These are phyloP conservation scores for Biston stratarius DNA, from an alignment of 2,888 invertebrate species.

Conservation along the genomic window DNA sequence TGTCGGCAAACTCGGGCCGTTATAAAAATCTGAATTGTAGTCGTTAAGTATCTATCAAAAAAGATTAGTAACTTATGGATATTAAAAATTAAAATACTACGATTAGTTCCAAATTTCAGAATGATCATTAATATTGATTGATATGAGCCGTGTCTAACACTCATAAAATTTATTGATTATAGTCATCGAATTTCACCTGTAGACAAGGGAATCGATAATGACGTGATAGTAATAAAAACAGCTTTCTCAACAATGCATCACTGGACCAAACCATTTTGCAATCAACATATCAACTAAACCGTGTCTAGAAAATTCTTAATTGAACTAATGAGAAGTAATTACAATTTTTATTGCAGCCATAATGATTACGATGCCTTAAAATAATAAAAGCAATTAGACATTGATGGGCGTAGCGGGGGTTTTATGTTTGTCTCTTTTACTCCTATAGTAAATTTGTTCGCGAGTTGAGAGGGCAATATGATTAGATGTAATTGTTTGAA, in stretches of 20 bases:
- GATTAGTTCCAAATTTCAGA: conserved; percentile 81
- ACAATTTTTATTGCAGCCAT: conserved; percentile 86
- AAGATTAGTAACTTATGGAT: conserved; percentile 71
- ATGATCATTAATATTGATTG: conserved; percentile 81
- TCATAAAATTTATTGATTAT: conserved; percentile 77
- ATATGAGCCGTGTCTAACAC: conserved; percentile 80
- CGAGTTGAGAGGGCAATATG: conserved; percentile 65
- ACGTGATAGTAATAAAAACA: conserved; percentile 67
- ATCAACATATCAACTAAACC: conserved; percentile 83
- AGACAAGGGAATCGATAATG: conserved; percentile 71
- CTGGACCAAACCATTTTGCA: conserved; percentile 70
- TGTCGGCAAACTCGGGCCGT: conserved; percentile 55
- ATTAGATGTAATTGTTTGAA: conserved; percentile 86
- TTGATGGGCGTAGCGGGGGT: conserved; percentile 80
- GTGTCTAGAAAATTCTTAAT: conserved; percentile 86
- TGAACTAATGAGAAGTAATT: conserved; percentile 87
- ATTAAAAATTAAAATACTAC: conserved; percentile 76
- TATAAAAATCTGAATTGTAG: conserved; percentile 57
- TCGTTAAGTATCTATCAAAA: conserved; percentile 62
- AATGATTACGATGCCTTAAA: conserved; percentile 87
- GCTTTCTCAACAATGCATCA: conserved; percentile 77
- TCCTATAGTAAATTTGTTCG: conserved; percentile 50
- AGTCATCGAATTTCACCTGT: conserved; percentile 70
- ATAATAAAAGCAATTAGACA: conserved; percentile 87
- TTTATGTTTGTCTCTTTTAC: conserved; percentile 67